These are phyloP conservation scores for Hipparchia semele DNA, from an alignment of 2,888 invertebrate genomes.

Conservation along the genomic window DNA sequence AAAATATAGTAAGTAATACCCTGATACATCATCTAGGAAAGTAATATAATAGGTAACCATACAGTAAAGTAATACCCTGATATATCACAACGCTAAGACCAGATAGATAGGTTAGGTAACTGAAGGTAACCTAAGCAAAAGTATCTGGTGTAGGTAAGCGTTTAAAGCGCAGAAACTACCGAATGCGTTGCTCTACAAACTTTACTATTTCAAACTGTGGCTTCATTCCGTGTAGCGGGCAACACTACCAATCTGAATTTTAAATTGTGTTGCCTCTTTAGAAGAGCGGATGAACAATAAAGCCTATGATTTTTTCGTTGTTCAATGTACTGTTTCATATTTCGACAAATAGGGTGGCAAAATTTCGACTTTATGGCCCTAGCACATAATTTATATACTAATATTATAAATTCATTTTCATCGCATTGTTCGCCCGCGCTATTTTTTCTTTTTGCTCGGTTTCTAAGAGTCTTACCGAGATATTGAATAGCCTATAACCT, in stretches of 20 bases:
- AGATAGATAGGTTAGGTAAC: too few relatives aligned
- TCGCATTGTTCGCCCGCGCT: too few relatives aligned
- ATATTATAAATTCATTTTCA: too few relatives aligned
- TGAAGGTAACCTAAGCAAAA: not conserved
- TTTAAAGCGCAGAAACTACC: not conserved
- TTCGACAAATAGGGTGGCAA: not conserved
- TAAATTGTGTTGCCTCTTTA: constrained; percentile 6
- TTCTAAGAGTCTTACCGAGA: too few relatives aligned
- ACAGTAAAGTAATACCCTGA: too few relatives aligned
- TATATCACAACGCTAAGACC: too few relatives aligned
- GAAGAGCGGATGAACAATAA: not conserved
- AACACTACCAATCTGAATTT: constrained; percentile 10
- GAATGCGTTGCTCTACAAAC: not conserved
- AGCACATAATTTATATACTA: too few relatives aligned
- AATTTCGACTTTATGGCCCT: not conserved
- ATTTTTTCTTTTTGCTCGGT: too few relatives aligned
- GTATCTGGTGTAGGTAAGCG: not conserved
- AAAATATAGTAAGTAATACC: too few relatives aligned
- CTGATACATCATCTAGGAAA: too few relatives aligned
- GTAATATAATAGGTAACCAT: too few relatives aligned
- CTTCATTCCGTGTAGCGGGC: not conserved
- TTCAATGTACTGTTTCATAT: not conserved
- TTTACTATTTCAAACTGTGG: not conserved
- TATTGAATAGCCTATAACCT: too few relatives aligned
- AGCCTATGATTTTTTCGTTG: not conserved